Evolutionary conservation across 2,888 invertebrate genomes (phyloP).

Genomic region (Priocnemis perturbator): DNA sequence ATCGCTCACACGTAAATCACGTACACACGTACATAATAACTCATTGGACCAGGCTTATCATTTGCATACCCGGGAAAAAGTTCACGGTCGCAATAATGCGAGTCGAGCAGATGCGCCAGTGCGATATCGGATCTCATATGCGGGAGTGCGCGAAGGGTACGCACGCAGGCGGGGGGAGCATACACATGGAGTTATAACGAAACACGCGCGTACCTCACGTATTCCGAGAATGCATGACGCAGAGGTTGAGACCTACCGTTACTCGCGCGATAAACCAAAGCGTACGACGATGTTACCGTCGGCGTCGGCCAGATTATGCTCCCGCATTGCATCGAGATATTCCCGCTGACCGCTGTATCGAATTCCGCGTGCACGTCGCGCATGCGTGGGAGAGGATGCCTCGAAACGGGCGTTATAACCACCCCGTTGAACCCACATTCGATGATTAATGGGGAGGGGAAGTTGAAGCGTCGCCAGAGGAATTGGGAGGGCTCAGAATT

Average conservation of each 20-base stretch:
- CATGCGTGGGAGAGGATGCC: background rate
- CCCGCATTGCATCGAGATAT: conserved; percentile 19
- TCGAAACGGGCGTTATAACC: background rate
- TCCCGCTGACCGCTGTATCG: conserved; percentile 30
- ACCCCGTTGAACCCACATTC: too few species aligned
- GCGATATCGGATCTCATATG: too few species aligned
- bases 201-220: conserved; percentile 16
- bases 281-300: conserved; percentile 26
- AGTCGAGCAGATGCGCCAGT: too few species aligned
- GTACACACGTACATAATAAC: background rate
- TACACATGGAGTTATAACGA: conserved; percentile 4
- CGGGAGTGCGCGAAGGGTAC: too few species aligned
- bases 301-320: conserved; percentile 32
- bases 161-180: too few species aligned
- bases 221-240: conserved; percentile 60
- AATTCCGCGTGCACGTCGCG: conserved; percentile 25
- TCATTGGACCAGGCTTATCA: background rate
- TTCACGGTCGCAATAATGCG: too few species aligned
- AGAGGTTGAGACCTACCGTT: conserved; percentile 64
- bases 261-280: conserved; percentile 62
- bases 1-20: background rate
- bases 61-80: background rate
- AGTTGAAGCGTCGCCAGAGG: too few species aligned
- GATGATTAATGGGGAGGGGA: too few species aligned
- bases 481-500: too few species aligned